phyloP scores from a whole-genome alignment of 2,113 vertebrate species.

The Podocnemis expansa region DNA sequence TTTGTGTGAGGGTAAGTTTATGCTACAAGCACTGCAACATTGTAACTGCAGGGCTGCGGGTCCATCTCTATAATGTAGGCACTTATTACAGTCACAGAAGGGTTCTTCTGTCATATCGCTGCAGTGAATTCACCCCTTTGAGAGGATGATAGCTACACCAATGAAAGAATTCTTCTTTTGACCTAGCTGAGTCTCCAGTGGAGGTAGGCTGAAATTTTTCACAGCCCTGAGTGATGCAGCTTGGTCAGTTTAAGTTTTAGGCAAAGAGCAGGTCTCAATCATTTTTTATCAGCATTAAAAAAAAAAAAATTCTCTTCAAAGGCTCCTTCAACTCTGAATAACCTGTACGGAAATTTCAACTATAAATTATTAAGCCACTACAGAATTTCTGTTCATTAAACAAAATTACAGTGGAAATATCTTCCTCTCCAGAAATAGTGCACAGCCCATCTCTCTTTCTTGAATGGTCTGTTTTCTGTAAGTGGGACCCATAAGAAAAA shows the following conservation, averaged over 20 bases:
- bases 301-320: slow-evolving; percentile 8
- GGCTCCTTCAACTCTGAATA: neutral
- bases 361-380: slow-evolving; percentile 28
- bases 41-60: no score
- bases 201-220: no score
- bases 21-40: no score
- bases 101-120: no score
- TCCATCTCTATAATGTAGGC: no score
- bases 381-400: slow-evolving; percentile 9
- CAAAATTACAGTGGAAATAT: neutral
- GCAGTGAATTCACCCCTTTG: no score
- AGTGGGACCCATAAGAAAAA: neutral
- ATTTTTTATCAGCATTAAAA: neutral
- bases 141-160: no score
- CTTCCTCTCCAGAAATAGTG: slow-evolving; percentile 12
- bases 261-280: neutral
- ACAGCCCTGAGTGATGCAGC: no score
- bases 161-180: no score
- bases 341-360: slow-evolving; percentile 23
- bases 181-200: no score
- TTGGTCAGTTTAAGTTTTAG: no score
- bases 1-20: neutral
- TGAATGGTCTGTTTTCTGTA: neutral
- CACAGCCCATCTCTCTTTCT: neutral
- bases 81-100: no score